Evolutionary conservation across 2,797 vertebrate species (phyloP).

Genomic region (Nothura maculosa): DNA sequence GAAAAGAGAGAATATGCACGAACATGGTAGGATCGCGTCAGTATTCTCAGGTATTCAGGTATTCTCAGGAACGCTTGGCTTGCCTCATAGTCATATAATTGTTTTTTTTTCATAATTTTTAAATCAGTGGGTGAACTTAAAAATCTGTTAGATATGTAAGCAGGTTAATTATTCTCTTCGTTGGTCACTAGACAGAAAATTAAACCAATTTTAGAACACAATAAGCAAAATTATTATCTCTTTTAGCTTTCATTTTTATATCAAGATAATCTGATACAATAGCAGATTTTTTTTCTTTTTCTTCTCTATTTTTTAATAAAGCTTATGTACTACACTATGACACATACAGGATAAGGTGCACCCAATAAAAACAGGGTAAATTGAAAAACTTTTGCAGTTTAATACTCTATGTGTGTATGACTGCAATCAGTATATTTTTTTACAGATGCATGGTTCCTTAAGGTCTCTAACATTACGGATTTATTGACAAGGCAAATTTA

Average conservation of each 20-base stretch:
- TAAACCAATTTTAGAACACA: background rate
- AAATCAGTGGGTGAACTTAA: background rate
- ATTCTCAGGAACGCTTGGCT: background rate
- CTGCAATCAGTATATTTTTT: background rate
- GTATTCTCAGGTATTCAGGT: too few species aligned
- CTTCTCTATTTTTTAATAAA: background rate
- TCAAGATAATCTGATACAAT: background rate
- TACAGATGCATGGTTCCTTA: background rate
- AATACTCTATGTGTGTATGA: background rate
- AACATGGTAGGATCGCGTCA: background rate
- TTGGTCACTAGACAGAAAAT: background rate
- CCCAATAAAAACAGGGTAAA: background rate
- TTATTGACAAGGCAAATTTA: background rate
- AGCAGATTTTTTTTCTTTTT: background rate
- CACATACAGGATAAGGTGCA: background rate
- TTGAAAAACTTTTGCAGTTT: background rate
- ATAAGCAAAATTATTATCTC: background rate
- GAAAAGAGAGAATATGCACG: background rate
- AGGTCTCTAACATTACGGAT: background rate
- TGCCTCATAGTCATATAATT: background rate
- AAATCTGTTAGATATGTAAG: background rate
- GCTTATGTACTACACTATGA: background rate
- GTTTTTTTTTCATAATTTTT: background rate
- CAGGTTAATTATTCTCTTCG: background rate
- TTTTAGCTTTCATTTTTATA: slow-evolving; percentile 13